These are phyloP conservation scores for Epinephelus moara DNA, from an alignment of 2,113 vertebrate species.

Conservation along the genomic window DNA sequence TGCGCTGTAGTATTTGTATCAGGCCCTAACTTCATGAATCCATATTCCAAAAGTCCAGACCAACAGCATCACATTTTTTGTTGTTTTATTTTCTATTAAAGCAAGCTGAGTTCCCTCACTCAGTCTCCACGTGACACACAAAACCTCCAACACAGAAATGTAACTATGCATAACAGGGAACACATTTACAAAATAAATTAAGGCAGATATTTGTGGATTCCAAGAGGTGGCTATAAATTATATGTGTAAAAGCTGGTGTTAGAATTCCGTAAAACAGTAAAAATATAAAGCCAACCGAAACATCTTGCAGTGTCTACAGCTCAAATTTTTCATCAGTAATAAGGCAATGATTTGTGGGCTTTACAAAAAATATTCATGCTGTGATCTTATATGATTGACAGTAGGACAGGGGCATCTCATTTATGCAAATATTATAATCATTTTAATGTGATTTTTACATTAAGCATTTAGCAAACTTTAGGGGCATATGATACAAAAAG, in stretches of 20 bases:
- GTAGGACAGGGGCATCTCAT: background rate
- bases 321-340: background rate
- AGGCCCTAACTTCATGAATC: background rate
- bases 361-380: background rate
- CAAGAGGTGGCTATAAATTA: background rate
- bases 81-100: constrained; percentile 52
- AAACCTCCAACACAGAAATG: constrained; percentile 25
- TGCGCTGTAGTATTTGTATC: background rate
- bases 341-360: background rate
- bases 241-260: too few relatives aligned
- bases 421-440: background rate
- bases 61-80: background rate
- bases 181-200: constrained; percentile 25
- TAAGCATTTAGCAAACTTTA: background rate
- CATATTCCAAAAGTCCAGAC: background rate
- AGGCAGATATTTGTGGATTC: constrained; percentile 43
- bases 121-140: constrained; percentile 23
- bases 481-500: background rate
- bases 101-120: constrained; percentile 7
- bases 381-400: background rate
- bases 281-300: background rate
- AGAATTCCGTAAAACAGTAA: background rate
- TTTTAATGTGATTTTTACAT: background rate
- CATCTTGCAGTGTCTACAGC: background rate
- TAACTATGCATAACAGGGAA: constrained; percentile 1